phyloP scores from a whole-genome alignment of 2,888 invertebrate genomes.

The Torymus aiolomorphi region DNA sequence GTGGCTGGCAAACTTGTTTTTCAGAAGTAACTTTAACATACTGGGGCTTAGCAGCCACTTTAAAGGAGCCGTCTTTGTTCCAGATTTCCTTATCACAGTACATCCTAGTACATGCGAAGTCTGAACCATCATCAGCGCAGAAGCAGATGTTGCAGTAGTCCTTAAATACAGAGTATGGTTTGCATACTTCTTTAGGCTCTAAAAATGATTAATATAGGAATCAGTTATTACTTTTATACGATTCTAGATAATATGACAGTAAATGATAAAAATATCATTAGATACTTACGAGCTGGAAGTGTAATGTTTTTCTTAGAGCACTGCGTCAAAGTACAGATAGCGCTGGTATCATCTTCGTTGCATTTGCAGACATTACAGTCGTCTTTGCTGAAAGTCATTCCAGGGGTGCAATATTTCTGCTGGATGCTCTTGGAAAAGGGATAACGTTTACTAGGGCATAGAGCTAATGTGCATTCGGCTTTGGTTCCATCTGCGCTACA shows the following conservation, averaged over 20 bases:
- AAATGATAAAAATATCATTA: too few species aligned
- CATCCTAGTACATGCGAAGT: constrained; percentile 57
- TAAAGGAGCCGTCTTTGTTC: constrained; percentile 41
- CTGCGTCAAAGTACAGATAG: constrained; percentile 76
- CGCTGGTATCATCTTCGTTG: constrained; percentile 76
- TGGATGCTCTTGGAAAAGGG: too few species aligned
- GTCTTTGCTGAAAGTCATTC: constrained; percentile 10
- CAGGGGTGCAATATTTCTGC: background rate
- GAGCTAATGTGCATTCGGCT: too few species aligned
- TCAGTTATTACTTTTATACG: background rate
- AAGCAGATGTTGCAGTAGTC: constrained; percentile 75
- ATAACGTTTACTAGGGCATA: too few species aligned
- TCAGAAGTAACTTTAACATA: too few species aligned
- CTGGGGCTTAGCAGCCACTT: background rate
- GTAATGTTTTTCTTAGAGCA: constrained; percentile 36
- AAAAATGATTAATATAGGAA: background rate
- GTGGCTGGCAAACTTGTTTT: constrained; percentile 45
- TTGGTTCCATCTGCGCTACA: constrained; percentile 23
- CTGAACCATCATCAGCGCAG: constrained; percentile 72
- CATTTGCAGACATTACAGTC: constrained; percentile 77
- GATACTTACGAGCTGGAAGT: background rate
- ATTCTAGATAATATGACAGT: too few species aligned
- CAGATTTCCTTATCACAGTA: constrained; percentile 44
- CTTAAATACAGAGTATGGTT: constrained; percentile 71
- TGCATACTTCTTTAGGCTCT: constrained; percentile 25